Conservation (phyloP, 2,888 invertebrate species). For the Mythimna ferrago region DNA sequence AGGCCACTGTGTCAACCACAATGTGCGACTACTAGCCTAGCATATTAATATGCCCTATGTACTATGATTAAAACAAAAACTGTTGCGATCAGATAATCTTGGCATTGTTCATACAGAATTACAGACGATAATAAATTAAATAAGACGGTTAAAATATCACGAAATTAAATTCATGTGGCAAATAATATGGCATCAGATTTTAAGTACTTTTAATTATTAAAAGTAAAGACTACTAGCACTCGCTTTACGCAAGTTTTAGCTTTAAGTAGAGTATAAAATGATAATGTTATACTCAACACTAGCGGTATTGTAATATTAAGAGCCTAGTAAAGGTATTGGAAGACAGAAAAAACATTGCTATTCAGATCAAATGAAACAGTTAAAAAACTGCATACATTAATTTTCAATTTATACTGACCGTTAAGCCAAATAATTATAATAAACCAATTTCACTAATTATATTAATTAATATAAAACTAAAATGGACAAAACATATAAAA, state of each 20-base stretch:
- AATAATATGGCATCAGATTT: conserved; percentile 90
- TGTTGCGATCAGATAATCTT: conserved; percentile 75
- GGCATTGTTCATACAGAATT: conserved; percentile 81
- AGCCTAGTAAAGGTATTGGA: conserved; percentile 83
- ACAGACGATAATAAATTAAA: conserved; percentile 84
- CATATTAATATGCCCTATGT: conserved; percentile 83
- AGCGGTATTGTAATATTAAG: conserved; percentile 72
- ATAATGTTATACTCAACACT: conserved; percentile 67
- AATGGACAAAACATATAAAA: conserved; percentile 86
- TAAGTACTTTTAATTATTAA: conserved; percentile 86
- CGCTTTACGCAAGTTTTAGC: conserved; percentile 62
- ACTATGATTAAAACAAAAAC: conserved; percentile 75
- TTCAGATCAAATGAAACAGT: conserved; percentile 86
- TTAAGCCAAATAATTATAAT: conserved; percentile 80
- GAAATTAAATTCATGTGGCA: conserved; percentile 89
- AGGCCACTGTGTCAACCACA: conserved; percentile 87
- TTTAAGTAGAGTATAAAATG: conserved; percentile 65
- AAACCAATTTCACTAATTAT: conserved; percentile 84
- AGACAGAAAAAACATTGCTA: conserved; percentile 89
- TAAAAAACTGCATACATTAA: conserved; percentile 75
- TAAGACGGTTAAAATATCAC: conserved; percentile 87
- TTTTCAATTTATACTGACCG: conserved; percentile 83
- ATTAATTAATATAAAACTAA: conserved; percentile 81
- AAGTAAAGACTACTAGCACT: conserved; percentile 77
- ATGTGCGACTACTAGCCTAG: conserved; percentile 86